Percentiles rank a stretch among this genome's conserved stretches.
phyloP scores from a whole-genome alignment of 2,113 vertebrate species.

The Syngnathoides biaculeatus region DNA sequence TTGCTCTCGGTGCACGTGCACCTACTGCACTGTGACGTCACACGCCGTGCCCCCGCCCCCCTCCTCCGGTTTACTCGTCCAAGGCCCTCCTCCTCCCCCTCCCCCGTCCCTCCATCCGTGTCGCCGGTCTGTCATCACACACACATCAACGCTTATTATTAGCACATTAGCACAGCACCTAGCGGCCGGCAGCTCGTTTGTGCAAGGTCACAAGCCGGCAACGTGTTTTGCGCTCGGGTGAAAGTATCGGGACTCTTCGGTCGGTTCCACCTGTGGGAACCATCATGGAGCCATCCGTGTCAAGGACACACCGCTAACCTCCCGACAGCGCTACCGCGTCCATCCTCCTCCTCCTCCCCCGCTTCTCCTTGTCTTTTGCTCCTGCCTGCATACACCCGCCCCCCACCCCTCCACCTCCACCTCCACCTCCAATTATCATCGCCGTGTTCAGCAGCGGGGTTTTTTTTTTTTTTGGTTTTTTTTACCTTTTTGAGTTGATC shows the following conservation, averaged over 20 bases:
- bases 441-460: neutral
- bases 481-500: constrained; percentile 91
- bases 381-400: constrained; percentile 22
- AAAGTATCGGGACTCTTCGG: neutral
- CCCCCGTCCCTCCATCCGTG: neutral
- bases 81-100: neutral
- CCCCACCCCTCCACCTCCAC: too few relatives aligned
- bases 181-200: neutral
- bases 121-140: neutral
- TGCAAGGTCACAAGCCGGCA: neutral
- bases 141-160: neutral
- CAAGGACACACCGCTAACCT: constrained; percentile 51
- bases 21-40: constrained; percentile 31
- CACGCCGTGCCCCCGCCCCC: neutral
- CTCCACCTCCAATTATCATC: constrained; percentile 5
- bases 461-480: too few relatives aligned
- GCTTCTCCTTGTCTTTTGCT: neutral
- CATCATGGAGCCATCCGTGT: constrained; percentile 16
- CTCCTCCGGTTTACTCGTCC: neutral
- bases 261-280: constrained; percentile 50
- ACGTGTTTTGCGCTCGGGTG: neutral
- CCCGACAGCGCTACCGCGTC: neutral
- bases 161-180: neutral
- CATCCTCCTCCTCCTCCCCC: constrained; percentile 16
- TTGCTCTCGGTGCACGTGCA: constrained; percentile 5